Percentiles rank a stretch among this genome's conserved stretches.
These are phyloP conservation scores for Syngnathoides biaculeatus DNA, from an alignment of 2,113 vertebrate species.

Conservation along the genomic window DNA sequence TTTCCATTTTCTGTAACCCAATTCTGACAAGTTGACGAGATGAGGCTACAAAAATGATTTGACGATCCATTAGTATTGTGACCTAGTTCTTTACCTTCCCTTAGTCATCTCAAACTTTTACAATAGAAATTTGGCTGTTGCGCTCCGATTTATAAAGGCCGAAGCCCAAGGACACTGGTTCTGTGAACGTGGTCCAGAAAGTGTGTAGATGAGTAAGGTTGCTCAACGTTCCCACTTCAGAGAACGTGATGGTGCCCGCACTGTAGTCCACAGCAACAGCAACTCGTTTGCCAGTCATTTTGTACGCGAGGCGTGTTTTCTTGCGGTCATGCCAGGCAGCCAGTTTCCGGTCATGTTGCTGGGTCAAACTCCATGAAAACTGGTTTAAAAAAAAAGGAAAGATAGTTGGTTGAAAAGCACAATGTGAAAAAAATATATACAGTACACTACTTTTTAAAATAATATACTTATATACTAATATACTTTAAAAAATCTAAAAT, in stretches of 20 bases:
- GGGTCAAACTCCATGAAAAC: slow-evolving; percentile 73
- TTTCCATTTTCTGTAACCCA: not conserved
- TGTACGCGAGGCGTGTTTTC: slow-evolving; percentile 60
- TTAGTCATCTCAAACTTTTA: slow-evolving; percentile 48
- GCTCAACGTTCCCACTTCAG: slow-evolving; percentile 56
- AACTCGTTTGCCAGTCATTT: slow-evolving; percentile 59
- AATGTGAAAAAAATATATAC: not conserved
- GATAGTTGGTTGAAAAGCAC: not conserved
- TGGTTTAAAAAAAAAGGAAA: slow-evolving; percentile 5
- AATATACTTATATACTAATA: no score
- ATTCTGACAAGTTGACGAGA: not conserved
- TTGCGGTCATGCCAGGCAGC: slow-evolving; percentile 71
- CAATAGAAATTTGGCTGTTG: slow-evolving; percentile 56
- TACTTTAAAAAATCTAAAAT: no score
- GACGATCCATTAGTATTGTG: not conserved
- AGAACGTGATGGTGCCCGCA: slow-evolving; percentile 66
- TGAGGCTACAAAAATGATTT: not conserved
- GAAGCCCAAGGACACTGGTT: slow-evolving; percentile 69
- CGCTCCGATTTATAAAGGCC: slow-evolving; percentile 72
- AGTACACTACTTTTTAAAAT: no score
- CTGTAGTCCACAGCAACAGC: slow-evolving; percentile 63
- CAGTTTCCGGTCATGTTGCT: slow-evolving; percentile 68
- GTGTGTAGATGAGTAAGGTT: slow-evolving; percentile 66
- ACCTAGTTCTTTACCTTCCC: not conserved
- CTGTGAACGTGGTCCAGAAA: slow-evolving; percentile 60